Base-by-base conservation (phyloP, 2,797 vertebrate species). In the Oophaga sylvatica region DNA sequence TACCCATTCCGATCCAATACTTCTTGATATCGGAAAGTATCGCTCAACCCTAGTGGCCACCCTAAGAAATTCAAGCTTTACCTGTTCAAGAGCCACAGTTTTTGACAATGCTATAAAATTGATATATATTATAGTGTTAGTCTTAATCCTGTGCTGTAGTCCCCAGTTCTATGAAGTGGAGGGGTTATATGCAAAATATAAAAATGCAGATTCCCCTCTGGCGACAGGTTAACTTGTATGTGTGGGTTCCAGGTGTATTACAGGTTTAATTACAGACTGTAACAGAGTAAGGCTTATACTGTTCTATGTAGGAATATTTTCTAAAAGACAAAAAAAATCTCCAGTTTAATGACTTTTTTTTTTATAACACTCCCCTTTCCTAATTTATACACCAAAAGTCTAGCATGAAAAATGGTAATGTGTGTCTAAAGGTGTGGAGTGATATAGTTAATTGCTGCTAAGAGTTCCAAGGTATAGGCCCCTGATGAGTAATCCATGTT, bases 391-490 rank as follows among this genome's bases (percentile, higher is more conserved):
- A 48, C 29, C 31, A 62, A 41, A 62, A 35, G 11, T 84, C 41
- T 65, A 75, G 59, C 57, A 26, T 60, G 29, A 31, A 57, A 53
- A 83, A 73, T 77, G 80, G 57, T 48, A 15, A 65, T 53, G 48
- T 75, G 26, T 62, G 53, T 73, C 31, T 59, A 8, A 68, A 85
- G 83, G 83, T 85, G 83, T 85, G n/a, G 71, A 77, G 71, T 85
- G 59, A 87, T 53, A 80, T 79, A 80, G 85, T 71, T 86, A 71
- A 86, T 80, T 86, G 78, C 65, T 73, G 65, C 41, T 70, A 31
- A 87, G 35, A 81, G 65, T 65, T 75, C 41, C 35, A 75, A 22
- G 71, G 41, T 68, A 82, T 62, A 20, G 67, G 82, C 53, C 67
- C 67, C 87, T 62, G 45, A 68, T 80, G 82, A 84, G 82, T 75